Base-by-base conservation (phyloP, 2,113 vertebrate genomes). In the Ammodytes dubius region DNA sequence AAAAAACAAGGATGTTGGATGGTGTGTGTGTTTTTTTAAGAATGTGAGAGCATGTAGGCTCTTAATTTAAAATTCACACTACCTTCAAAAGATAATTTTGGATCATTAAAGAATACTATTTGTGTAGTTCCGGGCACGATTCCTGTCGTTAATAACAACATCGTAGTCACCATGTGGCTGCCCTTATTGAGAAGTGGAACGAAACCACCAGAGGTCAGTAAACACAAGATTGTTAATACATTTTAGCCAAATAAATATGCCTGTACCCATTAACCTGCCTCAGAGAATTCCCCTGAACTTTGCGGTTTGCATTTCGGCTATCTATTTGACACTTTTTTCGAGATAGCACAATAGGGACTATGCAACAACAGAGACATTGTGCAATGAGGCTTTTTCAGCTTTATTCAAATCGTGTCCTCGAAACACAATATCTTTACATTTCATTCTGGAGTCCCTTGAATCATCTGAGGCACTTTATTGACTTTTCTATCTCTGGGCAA, bases 51-150 rank as follows among this genome's bases (percentile, higher is more conserved):
- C 27, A 27, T 27, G 27, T 27, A 1, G 27, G 47, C 10, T 77
- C 56, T 46, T 57, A 64, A 63, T 69, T 50, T 46, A 65, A 74
- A 79, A 57, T 54, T 35, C 64, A 59, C 43, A 65, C 52, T 77
- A 39, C 4, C 27, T 71, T 53, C 6, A 39, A 7, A 61, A 53
- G 5, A 37, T 40, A 40, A 54, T 61, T 54, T 9, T 39, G 11
- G 42, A 39, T 14, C 66, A 37, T 68, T 63, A n/a, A 58, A 72
- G 42, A 17, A 63, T 17, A 50, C 45, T 45, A 11, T 68, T 63
- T 39, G 14, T 61, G 65, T 37, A 43, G n/a, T 12, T 52, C 35
- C 42, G 43, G 12, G 6, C 43, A 15, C 13, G 17, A 8, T 58
- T 58, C 13, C 56, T 68, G 37, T 45, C 61, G 17, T 35, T 8